Evolutionary conservation across 2,113 vertebrate genomes (phyloP).

Genomic region (Ochotona curzoniae): DNA sequence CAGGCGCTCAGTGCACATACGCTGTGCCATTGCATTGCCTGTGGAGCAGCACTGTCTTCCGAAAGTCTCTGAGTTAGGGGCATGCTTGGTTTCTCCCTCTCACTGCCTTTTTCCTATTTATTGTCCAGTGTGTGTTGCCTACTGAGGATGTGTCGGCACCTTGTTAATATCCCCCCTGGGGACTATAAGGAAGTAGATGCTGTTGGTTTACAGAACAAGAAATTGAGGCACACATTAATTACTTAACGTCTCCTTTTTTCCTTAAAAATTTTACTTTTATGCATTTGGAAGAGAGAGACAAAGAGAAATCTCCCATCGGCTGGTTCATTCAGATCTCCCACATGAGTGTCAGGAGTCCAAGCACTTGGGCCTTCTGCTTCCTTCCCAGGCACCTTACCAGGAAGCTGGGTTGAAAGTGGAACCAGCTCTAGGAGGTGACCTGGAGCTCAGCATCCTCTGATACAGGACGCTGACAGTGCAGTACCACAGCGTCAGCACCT

Average conservation of each 20-base stretch:
- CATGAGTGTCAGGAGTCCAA: no score
- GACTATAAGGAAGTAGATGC: constrained; percentile 14
- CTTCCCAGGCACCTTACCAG: no score
- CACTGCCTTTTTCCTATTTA: background rate
- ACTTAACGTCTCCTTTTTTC: background rate
- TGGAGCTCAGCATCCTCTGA: no score
- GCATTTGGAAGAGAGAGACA: no score
- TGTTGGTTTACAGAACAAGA: constrained; percentile 46
- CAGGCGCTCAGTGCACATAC: background rate
- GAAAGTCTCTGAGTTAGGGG: constrained; percentile 3
- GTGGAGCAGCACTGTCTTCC: constrained; percentile 9
- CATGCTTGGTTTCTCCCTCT: background rate
- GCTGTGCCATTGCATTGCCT: background rate
- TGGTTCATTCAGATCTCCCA: no score
- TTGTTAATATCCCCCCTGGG: background rate
- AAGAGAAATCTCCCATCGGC: no score
- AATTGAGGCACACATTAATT: constrained; percentile 33
- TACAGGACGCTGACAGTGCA: no score
- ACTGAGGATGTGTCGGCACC: background rate
- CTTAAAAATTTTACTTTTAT: no score
- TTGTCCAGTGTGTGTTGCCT: background rate
- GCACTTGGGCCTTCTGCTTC: no score
- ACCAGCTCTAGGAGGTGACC: no score
- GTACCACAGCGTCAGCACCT: no score
- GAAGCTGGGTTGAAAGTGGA: no score